Base-by-base conservation (phyloP, 2,888 invertebrate species). In the Agrotis puta region DNA sequence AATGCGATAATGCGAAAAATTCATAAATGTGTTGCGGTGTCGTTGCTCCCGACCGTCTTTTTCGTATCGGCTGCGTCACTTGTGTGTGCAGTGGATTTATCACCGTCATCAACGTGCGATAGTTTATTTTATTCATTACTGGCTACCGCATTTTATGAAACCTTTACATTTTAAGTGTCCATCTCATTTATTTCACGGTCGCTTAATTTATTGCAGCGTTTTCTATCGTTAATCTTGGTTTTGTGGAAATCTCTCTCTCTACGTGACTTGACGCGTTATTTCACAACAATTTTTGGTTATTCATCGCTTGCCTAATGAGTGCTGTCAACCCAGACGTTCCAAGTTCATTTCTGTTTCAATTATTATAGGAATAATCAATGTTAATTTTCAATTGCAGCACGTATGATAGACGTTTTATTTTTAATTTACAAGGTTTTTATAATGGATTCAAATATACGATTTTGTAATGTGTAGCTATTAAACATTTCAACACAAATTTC, bases 1-100 rank as follows among this genome's bases (percentile, higher is more conserved):
- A 87, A 87, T 90, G 88, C 84, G 90, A 92, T 92, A 91, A 91
- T 90, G 87, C 87, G 89, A 90, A 92, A 92, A 89, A 85, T 62
- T 85, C 81, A 84, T 79, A 85, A 81, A 90, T 89, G 88, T 89
- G 87, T 82, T 86, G 79, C 80, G 71, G 85, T 90, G 92, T 92
- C 92, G 88, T 88, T 92, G 92, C 88, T 88, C 92, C 87, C 85
- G 76, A 69, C 72, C 64, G 73, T 86, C 83, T 86, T 85, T 87
- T 88, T 86, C 87, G 86, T 89, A 80, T 74, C 74, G 81, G 77
- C 77, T 71, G 83, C 88, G 86, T 87, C 87, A 88, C 83, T 79
- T 73, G 85, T 85, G 86, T 86, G 82, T 86, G 85, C 84, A 85
- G 64, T 70, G 62, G 77, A 86, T 80, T 84, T 85, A 86, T 84